Percentiles rank a stretch among this genome's conserved stretches.
These are phyloP conservation scores for Pipistrellus pipistrellus DNA, from an alignment of 2,797 vertebrate species.

Conservation along the genomic window DNA sequence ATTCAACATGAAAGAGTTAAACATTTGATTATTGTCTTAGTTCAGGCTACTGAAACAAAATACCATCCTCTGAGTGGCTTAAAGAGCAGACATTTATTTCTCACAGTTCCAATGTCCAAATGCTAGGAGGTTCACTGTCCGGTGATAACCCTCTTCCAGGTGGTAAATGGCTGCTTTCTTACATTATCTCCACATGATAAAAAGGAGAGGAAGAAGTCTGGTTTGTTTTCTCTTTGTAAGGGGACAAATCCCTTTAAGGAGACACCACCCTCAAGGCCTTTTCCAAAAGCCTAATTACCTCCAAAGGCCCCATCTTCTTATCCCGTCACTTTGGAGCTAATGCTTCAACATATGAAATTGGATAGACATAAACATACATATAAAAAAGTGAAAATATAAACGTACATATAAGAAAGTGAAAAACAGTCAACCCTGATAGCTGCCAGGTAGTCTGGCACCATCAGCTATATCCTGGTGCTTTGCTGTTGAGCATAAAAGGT, in stretches of 20 bases:
- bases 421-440: background rate
- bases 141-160: background rate
- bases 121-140: background rate
- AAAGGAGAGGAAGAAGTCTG: background rate
- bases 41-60: background rate
- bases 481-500: background rate
- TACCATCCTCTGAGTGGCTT: background rate
- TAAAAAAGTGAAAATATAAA: background rate
- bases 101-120: background rate
- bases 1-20: conserved; percentile 7
- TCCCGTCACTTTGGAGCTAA: background rate
- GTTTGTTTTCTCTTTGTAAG: background rate
- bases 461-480: background rate
- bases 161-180: background rate
- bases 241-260: background rate
- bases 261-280: background rate
- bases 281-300: background rate
- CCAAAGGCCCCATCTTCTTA: background rate
- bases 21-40: background rate
- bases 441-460: background rate
- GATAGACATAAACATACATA: background rate
- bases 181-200: background rate
- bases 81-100: background rate
- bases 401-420: background rate
- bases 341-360: background rate